Conservation (phyloP, 2,113 vertebrate genomes). For the Podarcis cretensis region DNA sequence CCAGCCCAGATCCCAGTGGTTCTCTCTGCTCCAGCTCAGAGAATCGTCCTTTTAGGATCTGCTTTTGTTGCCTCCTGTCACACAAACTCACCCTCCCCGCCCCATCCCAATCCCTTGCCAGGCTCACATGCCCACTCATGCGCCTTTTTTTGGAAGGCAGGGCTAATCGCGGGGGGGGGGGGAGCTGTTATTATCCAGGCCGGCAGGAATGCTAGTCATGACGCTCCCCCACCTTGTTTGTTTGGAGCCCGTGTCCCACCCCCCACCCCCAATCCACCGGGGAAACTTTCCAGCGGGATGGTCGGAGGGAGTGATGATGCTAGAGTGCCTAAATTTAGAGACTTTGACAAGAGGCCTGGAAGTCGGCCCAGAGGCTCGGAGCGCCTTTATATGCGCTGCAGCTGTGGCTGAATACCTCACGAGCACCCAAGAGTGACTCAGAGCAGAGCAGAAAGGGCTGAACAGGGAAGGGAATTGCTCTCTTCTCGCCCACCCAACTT, state of each 20-base stretch:
- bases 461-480: too few relatives aligned
- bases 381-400: slow-evolving; percentile 75
- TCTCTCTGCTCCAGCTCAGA: too few relatives aligned
- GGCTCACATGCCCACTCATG: background rate
- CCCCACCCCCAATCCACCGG: slow-evolving; percentile 40
- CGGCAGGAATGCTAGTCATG: slow-evolving; percentile 72
- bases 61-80: too few relatives aligned
- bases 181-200: slow-evolving; percentile 30
- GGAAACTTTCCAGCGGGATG: slow-evolving; percentile 68
- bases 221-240: slow-evolving; percentile 38
- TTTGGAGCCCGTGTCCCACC: slow-evolving; percentile 14
- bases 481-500: background rate
- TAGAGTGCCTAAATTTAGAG: slow-evolving; percentile 80
- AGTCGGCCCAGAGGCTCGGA: slow-evolving; percentile 53
- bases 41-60: too few relatives aligned
- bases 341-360: slow-evolving; percentile 72
- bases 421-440: too few relatives aligned
- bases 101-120: background rate
- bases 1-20: too few relatives aligned
- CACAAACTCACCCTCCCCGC: background rate
- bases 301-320: slow-evolving; percentile 6
- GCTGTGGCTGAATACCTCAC: too few relatives aligned
- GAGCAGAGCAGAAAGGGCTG: too few relatives aligned
- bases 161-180: background rate
- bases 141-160: background rate